Evolutionary conservation across 2,113 vertebrate genomes (phyloP).

Genomic region (Shinisaurus crocodilurus): DNA sequence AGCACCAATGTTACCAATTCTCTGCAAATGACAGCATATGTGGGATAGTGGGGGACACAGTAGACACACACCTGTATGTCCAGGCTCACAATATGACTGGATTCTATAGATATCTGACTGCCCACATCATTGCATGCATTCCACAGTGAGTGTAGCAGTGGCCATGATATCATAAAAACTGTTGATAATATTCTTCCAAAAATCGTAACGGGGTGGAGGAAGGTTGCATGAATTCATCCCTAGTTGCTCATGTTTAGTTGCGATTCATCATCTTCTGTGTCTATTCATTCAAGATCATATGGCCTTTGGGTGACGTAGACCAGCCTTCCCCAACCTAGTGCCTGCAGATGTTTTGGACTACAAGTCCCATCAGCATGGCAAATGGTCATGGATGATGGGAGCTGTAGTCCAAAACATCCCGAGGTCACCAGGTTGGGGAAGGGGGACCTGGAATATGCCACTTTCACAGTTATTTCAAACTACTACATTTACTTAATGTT

Average conservation of each 20-base stretch:
- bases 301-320: background rate
- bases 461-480: background rate
- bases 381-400: too few relatives aligned
- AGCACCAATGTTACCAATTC: background rate
- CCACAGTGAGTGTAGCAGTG: background rate
- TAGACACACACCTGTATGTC: background rate
- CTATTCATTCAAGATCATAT: background rate
- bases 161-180: background rate
- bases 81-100: background rate
- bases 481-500: background rate
- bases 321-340: too few relatives aligned
- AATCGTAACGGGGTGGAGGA: accelerated
- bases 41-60: background rate
- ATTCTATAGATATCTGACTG: background rate
- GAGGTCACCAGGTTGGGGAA: too few relatives aligned
- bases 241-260: background rate
- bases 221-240: background rate
- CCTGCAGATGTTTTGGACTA: too few relatives aligned
- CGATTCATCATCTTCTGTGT: background rate
- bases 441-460: background rate
- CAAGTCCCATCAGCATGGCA: too few relatives aligned
- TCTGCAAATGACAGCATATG: background rate
- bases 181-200: background rate
- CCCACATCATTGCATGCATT: too few relatives aligned
- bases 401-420: too few relatives aligned